Percentiles rank a stretch among this genome's conserved stretches.
phyloP scores from a whole-genome alignment of 2,888 invertebrate genomes.

The Tineola bisselliella region DNA sequence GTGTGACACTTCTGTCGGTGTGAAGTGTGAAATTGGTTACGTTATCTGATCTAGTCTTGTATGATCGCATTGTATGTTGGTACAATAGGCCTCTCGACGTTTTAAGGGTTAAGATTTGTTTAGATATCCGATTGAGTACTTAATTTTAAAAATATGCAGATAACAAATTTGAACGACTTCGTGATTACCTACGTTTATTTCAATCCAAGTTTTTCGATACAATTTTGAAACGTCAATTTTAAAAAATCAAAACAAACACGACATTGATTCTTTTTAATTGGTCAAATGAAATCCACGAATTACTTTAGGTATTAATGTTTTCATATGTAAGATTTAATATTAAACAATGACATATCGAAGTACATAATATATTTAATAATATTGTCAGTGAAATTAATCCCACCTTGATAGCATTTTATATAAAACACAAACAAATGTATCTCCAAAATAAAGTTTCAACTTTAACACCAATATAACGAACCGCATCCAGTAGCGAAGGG shows the following conservation, averaged over 20 bases:
- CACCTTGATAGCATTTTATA: neutral
- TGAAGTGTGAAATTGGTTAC: conserved; percentile 14
- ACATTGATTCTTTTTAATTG: too few species aligned
- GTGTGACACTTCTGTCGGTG: conserved; percentile 18
- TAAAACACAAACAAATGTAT: conserved; percentile 1
- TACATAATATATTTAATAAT: neutral
- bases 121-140: neutral
- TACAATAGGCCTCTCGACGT: conserved; percentile 18
- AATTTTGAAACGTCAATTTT: too few species aligned
- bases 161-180: too few species aligned
- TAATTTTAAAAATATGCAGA: conserved; percentile 13
- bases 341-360: too few species aligned
- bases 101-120: conserved; percentile 15
- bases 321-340: too few species aligned
- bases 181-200: too few species aligned
- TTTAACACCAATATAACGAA: conserved; percentile 58
- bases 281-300: too few species aligned
- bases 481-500: conserved; percentile 44
- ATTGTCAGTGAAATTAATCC: neutral
- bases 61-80: conserved; percentile 26
- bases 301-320: too few species aligned
- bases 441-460: conserved; percentile 33
- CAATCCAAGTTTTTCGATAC: too few species aligned
- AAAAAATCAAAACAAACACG: too few species aligned
- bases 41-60: conserved; percentile 24